Percentiles rank a stretch among this genome's conserved stretches.
These are phyloP conservation scores for Typhlomys cinereus DNA, from an alignment of 2,113 vertebrate genomes.

Conservation along the genomic window DNA sequence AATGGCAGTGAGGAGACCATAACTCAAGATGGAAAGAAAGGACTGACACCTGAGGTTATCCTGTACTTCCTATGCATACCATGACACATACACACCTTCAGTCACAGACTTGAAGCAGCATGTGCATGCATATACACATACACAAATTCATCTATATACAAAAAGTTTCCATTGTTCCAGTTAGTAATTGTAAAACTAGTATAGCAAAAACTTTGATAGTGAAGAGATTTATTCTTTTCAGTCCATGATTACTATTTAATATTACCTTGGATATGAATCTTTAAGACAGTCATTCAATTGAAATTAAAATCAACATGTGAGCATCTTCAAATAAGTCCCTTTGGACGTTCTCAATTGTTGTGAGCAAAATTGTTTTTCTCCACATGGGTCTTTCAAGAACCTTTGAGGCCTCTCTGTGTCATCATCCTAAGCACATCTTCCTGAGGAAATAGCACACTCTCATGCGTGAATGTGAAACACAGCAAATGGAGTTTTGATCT, in stretches of 20 bases:
- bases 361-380: slow-evolving; percentile 50
- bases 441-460: not conserved
- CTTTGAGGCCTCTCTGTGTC: not conserved
- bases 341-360: slow-evolving; percentile 15
- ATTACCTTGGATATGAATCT: slow-evolving; percentile 36
- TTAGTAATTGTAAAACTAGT: slow-evolving; percentile 1
- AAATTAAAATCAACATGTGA: slow-evolving; percentile 54
- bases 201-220: not conserved
- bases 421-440: slow-evolving; percentile 1
- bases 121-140: too few species aligned
- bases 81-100: too few species aligned
- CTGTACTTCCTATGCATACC: too few species aligned
- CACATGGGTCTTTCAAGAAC: slow-evolving; percentile 21
- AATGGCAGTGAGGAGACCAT: too few species aligned
- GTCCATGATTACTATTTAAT: not conserved
- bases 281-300: not conserved
- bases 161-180: too few species aligned
- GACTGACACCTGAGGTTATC: too few species aligned
- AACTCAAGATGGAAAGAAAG: too few species aligned
- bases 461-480: not conserved
- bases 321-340: slow-evolving; percentile 11
- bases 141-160: too few species aligned
- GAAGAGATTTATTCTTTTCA: not conserved
- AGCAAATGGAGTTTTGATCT: not conserved
- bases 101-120: too few species aligned